Percentiles rank a stretch among this genome's conserved stretches.
Conservation (phyloP, 2,888 invertebrate species). For the Heliconius erato region DNA sequence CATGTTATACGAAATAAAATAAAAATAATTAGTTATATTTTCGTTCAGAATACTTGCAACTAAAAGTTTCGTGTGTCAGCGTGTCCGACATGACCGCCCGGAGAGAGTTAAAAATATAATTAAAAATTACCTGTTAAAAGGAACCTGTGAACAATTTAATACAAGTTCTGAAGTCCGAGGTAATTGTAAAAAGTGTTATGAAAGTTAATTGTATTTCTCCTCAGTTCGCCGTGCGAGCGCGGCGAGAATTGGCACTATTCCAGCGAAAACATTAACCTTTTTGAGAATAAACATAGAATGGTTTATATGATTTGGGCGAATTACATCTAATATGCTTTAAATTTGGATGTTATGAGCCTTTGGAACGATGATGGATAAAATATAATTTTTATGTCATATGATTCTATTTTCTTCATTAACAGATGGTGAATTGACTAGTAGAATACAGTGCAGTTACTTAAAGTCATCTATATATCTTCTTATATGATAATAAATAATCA, state of each 20-base stretch:
- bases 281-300: conserved; percentile 42
- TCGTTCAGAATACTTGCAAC: conserved; percentile 14
- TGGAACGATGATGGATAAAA: not conserved
- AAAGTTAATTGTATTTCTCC: conserved; percentile 51
- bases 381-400: not conserved
- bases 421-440: too few relatives aligned
- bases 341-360: not conserved
- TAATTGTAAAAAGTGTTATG: conserved; percentile 49
- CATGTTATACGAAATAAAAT: not conserved
- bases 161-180: conserved; percentile 42
- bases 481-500: too few relatives aligned
- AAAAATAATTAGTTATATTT: not conserved
- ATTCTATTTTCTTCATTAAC: not conserved
- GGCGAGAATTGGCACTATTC: conserved; percentile 48
- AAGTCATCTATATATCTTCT: not conserved
- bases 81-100: conserved; percentile 31
- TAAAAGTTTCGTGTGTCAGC: conserved; percentile 37
- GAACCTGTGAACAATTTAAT: conserved; percentile 43
- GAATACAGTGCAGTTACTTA: not conserved
- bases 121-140: conserved; percentile 41
- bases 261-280: conserved; percentile 49
- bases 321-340: conserved; percentile 8
- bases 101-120: conserved; percentile 37
- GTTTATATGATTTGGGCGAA: conserved; percentile 43
- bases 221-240: conserved; percentile 41